Conservation (phyloP, 2,113 vertebrate species). For the Lepisosteus oculatus region DNA sequence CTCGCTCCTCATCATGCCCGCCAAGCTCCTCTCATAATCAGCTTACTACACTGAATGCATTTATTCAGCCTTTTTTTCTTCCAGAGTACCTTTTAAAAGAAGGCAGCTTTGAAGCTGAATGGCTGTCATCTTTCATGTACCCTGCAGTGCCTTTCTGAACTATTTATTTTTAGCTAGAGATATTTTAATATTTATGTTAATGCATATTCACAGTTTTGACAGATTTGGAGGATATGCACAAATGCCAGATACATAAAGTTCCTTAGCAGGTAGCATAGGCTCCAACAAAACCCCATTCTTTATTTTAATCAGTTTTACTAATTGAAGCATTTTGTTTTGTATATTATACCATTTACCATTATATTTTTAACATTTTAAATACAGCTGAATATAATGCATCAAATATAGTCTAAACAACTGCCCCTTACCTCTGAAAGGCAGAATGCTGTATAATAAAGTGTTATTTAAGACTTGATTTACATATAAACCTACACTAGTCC, state of each 20-base stretch:
- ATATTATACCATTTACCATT: too few relatives aligned
- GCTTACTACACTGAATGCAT: neutral
- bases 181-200: constrained; percentile 28
- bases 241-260: neutral
- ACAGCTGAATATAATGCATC: too few relatives aligned
- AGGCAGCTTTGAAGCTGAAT: constrained; percentile 5
- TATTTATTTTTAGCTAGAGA: constrained; percentile 12
- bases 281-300: neutral
- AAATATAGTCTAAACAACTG: too few relatives aligned
- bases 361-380: too few relatives aligned
- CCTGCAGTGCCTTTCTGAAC: neutral
- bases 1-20: too few relatives aligned
- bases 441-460: too few relatives aligned
- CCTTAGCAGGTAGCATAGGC: neutral
- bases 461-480: too few relatives aligned
- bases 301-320: too few relatives aligned
- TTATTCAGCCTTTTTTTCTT: neutral
- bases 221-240: neutral
- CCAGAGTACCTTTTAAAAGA: neutral
- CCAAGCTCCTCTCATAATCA: neutral
- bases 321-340: too few relatives aligned
- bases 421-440: too few relatives aligned
- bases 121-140: constrained; percentile 8
- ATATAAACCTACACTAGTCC: too few relatives aligned
- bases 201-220: constrained; percentile 22